A percentile compares a stretch with the other conserved stretches of the same genome.
Evolutionary conservation across 2,888 invertebrate genomes (phyloP).

Genomic region (Mimachlamys varia): DNA sequence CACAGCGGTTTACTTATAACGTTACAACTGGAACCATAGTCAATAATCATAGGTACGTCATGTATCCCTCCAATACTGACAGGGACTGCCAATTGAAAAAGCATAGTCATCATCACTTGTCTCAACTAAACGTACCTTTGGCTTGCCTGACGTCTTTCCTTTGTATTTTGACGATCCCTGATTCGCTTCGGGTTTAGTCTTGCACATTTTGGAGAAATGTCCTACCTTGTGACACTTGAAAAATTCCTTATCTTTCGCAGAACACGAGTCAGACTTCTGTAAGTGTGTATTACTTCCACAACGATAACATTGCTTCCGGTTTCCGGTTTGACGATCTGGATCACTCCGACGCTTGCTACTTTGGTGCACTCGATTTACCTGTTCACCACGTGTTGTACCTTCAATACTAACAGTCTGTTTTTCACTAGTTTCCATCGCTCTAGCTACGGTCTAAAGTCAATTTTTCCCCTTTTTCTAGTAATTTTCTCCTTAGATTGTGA

Average conservation of each 20-base stretch:
- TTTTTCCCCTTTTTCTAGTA: too few relatives aligned
- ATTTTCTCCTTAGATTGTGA: too few relatives aligned
- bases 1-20: not conserved
- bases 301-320: not conserved
- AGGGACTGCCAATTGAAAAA: not conserved
- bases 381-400: not conserved
- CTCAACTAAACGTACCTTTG: not conserved
- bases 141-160: not conserved
- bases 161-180: not conserved
- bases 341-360: too few relatives aligned
- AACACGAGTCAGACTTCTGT: not conserved
- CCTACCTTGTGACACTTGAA: not conserved
- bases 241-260: not conserved
- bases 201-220: not conserved
- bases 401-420: constrained; percentile 36
- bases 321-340: not conserved
- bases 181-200: not conserved
- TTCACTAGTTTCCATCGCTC: constrained; percentile 38
- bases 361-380: too few relatives aligned
- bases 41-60: not conserved
- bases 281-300: not conserved
- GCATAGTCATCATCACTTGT: constrained; percentile 2
- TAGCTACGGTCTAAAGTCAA: constrained; percentile 45
- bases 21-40: not conserved
- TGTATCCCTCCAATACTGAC: not conserved